These are phyloP conservation scores for Uria aalge DNA, from an alignment of 2,113 vertebrate species.

Conservation along the genomic window DNA sequence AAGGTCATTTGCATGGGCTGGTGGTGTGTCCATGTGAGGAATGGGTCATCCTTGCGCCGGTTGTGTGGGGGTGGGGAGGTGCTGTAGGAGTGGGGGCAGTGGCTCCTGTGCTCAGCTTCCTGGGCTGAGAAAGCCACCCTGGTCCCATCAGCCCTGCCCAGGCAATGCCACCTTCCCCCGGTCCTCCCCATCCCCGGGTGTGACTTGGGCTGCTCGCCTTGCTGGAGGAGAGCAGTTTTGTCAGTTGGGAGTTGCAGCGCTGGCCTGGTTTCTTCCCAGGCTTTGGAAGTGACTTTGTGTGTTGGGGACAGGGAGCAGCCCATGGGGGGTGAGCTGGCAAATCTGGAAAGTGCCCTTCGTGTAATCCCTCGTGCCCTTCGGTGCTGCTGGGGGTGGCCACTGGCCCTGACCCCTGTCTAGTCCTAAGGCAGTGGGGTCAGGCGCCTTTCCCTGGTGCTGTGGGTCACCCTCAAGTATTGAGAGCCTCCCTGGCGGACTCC, in stretches of 20 bases:
- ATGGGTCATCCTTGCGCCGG: rapidly evolving
- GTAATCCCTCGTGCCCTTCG: rapidly evolving
- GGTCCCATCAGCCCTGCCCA: neutral
- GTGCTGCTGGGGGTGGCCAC: neutral
- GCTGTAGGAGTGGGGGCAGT: neutral
- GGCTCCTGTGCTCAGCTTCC: neutral
- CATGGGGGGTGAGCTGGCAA: neutral
- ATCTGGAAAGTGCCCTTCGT: neutral
- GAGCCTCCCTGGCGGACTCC: neutral
- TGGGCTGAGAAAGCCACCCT: neutral
- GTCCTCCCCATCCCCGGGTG: neutral
- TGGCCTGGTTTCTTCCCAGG: neutral
- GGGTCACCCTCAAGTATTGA: neutral
- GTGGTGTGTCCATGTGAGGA: neutral
- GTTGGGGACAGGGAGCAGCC: neutral
- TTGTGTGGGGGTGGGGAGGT: neutral
- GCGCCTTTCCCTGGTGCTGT: neutral
- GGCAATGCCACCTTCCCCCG: neutral
- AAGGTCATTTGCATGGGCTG: neutral
- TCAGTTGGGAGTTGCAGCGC: neutral
- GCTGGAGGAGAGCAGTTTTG: neutral
- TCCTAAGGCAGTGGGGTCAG: no score
- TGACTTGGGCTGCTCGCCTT: neutral
- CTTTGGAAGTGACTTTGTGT: neutral
- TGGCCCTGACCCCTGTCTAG: neutral